Percentiles rank a stretch among this genome's conserved stretches.
Conservation (phyloP, 2,888 invertebrate genomes). For the Autographa gamma region DNA sequence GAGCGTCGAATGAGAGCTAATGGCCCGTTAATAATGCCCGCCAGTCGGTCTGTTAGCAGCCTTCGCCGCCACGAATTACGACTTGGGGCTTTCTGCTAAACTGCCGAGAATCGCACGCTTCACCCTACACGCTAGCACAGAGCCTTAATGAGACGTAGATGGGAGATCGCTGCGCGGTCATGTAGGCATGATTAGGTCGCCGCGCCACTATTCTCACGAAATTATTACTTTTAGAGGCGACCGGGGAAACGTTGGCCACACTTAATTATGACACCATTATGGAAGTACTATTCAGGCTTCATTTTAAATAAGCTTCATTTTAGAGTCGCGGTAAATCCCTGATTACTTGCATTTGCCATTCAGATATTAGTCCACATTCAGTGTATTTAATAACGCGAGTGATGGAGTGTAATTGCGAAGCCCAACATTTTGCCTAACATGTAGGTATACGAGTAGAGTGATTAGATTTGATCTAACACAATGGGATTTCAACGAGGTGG, state of each 20-base stretch:
- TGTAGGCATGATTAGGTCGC: constrained; percentile 68
- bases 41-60: constrained; percentile 80
- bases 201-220: constrained; percentile 53
- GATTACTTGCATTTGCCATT: constrained; percentile 42
- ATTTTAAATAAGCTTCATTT: constrained; percentile 30
- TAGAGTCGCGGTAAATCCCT: constrained; percentile 19
- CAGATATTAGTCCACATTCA: constrained; percentile 34
- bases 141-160: constrained; percentile 73
- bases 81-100: constrained; percentile 77
- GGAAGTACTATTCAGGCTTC: constrained; percentile 12
- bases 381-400: constrained; percentile 40
- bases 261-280: constrained; percentile 30
- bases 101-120: constrained; percentile 76
- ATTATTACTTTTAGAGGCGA: constrained; percentile 54
- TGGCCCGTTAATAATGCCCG: constrained; percentile 84
- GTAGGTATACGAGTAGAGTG: constrained; percentile 23
- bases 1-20: constrained; percentile 81
- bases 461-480: constrained; percentile 40
- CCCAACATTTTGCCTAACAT: constrained; percentile 20
- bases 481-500: constrained; percentile 15
- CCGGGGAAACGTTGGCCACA: constrained; percentile 40
- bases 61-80: constrained; percentile 79
- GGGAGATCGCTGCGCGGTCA: constrained; percentile 60
- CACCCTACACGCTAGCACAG: constrained; percentile 61
- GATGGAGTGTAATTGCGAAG: constrained; percentile 33